Evolutionary conservation across 2,888 invertebrate species (phyloP).

Genomic region (Coleophora flavipennella): DNA sequence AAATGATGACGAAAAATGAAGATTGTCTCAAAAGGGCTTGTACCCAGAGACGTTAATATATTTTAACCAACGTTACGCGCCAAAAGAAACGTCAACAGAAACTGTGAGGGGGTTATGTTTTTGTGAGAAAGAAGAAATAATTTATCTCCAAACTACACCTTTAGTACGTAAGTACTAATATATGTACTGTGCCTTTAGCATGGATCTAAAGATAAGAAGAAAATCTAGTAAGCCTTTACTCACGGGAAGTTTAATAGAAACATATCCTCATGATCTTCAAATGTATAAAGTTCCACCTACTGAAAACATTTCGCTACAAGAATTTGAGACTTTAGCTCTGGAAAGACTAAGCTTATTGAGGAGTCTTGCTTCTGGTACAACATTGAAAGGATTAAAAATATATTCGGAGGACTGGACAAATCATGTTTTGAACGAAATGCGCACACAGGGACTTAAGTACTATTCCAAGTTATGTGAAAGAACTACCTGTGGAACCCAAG

Average conservation of each 20-base stretch:
- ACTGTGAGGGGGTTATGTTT: too few relatives aligned
- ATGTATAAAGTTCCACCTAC: slow-evolving; percentile 85
- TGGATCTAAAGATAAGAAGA: slow-evolving; percentile 63
- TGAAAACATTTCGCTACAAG: slow-evolving; percentile 81
- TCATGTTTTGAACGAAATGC: slow-evolving; percentile 75
- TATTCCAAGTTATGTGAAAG: slow-evolving; percentile 75
- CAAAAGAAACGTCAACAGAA: too few relatives aligned
- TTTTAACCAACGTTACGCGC: too few relatives aligned
- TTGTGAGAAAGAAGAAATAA: too few relatives aligned
- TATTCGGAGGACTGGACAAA: slow-evolving; percentile 79
- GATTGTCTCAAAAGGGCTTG: too few relatives aligned
- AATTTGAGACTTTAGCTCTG: slow-evolving; percentile 90
- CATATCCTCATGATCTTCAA: slow-evolving; percentile 83
- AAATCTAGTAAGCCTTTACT: slow-evolving; percentile 44
- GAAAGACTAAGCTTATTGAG: slow-evolving; percentile 87
- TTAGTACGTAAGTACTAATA: too few relatives aligned
- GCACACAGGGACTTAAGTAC: slow-evolving; percentile 77
- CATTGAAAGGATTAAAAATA: slow-evolving; percentile 73
- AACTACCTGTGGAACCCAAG: slow-evolving; percentile 65
- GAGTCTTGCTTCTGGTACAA: slow-evolving; percentile 81
- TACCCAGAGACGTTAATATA: too few relatives aligned
- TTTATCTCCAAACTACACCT: too few relatives aligned
- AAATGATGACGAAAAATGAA: too few relatives aligned
- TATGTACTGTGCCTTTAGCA: too few relatives aligned
- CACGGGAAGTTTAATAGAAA: slow-evolving; percentile 59